phyloP scores from a whole-genome alignment of 2,113 vertebrate species.

The Grammomys surdaster region DNA sequence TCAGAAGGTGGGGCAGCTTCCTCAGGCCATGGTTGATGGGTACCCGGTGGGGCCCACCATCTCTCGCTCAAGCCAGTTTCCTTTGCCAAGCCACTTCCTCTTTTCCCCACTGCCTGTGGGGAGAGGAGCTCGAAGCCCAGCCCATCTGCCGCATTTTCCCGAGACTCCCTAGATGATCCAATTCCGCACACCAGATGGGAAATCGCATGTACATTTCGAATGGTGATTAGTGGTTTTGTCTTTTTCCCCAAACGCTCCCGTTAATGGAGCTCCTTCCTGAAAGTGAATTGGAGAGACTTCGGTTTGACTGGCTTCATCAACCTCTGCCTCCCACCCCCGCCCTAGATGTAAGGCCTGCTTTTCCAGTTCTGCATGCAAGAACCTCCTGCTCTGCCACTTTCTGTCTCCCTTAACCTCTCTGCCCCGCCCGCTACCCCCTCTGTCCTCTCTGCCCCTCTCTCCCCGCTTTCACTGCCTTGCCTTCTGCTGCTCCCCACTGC shows the following conservation, averaged over 20 bases:
- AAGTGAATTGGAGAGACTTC: conserved; percentile 73
- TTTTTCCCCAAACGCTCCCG: conserved; percentile 67
- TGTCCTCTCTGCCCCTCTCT: neutral
- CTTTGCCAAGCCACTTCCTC: conserved; percentile 68
- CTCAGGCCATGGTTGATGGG: conserved; percentile 49
- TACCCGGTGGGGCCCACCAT: neutral
- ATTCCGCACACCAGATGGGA: conserved; percentile 76
- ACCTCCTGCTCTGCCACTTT: neutral
- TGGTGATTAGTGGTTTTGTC: conserved; percentile 80
- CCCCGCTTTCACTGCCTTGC: neutral
- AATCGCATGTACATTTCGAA: conserved; percentile 72
- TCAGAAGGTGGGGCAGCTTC: conserved; percentile 27
- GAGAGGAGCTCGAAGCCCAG: conserved; percentile 77
- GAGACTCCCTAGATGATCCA: conserved; percentile 68
- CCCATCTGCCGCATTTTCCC: conserved; percentile 72
- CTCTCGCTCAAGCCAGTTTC: conserved; percentile 47
- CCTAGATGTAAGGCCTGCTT: neutral
- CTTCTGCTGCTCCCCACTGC: rapidly evolving
- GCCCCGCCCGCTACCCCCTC: neutral
- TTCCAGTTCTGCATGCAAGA: neutral
- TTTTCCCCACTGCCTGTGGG: conserved; percentile 66
- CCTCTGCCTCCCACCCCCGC: conserved; percentile 43
- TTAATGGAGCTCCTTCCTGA: conserved; percentile 76
- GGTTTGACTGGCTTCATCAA: conserved; percentile 27
- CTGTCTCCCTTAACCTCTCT: neutral